Percentiles rank a stretch among this genome's conserved stretches.
These are phyloP conservation scores for Seriola aureovittata DNA, from an alignment of 2,113 vertebrate genomes.

Conservation along the genomic window DNA sequence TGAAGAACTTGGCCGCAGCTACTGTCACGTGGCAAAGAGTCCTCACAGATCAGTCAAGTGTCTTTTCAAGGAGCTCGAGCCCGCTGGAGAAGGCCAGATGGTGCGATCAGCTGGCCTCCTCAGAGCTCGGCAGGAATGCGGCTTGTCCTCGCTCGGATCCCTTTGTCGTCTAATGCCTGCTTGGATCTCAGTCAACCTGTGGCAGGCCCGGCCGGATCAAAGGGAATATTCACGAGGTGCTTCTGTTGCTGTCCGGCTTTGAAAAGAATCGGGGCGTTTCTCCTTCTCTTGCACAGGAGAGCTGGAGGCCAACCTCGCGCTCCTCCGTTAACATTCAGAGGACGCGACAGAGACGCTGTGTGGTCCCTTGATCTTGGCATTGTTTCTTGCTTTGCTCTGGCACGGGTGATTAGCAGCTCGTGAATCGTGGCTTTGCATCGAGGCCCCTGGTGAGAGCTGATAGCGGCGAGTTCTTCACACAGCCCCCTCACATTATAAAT, in stretches of 20 bases:
- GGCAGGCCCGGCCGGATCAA: conserved; percentile 61
- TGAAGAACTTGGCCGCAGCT: background rate
- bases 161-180: conserved; percentile 60
- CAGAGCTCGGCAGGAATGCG: conserved; percentile 44
- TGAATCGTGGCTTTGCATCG: conserved; percentile 8
- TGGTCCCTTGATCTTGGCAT: conserved; percentile 36
- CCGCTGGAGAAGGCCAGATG: conserved; percentile 65
- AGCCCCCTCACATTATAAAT: conserved; percentile 29
- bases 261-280: conserved; percentile 12
- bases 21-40: background rate
- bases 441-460: conserved; percentile 22
- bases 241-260: background rate
- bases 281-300: conserved; percentile 9
- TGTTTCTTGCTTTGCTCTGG: conserved; percentile 26
- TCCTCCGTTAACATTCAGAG: conserved; percentile 1
- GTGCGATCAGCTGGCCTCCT: conserved; percentile 63
- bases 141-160: conserved; percentile 63
- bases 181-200: conserved; percentile 61
- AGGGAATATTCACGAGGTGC: conserved; percentile 59
- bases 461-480: background rate
- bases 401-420: conserved; percentile 33
- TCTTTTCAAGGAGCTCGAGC: conserved; percentile 47
- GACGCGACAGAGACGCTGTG: conserved; percentile 7
- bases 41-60: conserved; percentile 43
- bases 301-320: conserved; percentile 1